phyloP scores from a whole-genome alignment of 2,113 vertebrate species.

The Pseudorasbora parva region DNA sequence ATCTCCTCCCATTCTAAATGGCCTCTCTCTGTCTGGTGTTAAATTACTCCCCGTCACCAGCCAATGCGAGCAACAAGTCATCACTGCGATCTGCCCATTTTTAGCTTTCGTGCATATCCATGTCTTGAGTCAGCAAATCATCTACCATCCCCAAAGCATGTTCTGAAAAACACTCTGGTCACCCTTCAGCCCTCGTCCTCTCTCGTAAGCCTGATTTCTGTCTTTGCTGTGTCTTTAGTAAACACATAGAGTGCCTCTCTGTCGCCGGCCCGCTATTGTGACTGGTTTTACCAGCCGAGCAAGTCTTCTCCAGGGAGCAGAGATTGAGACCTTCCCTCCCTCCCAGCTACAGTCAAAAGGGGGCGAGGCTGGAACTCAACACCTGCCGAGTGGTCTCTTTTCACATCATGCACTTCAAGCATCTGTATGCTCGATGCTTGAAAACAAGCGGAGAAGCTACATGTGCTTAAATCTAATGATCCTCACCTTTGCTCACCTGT shows the following conservation, averaged over 20 bases:
- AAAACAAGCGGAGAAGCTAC: not conserved
- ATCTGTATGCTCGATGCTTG: not conserved
- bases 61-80: not conserved
- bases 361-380: conserved; percentile 9
- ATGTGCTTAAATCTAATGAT: not conserved
- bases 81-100: not conserved
- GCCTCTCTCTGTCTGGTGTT: conserved; percentile 20
- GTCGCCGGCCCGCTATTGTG: conserved; percentile 13
- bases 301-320: conserved; percentile 52
- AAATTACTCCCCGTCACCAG: conserved; percentile 6
- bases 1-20: conserved; percentile 25
- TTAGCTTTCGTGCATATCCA: not conserved
- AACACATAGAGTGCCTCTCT: conserved; percentile 2
- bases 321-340: conserved; percentile 7
- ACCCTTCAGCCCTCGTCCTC: not conserved
- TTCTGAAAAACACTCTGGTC: not conserved
- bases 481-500: not conserved
- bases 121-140: not conserved
- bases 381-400: not conserved
- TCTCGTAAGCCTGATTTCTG: conserved; percentile 37
- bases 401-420: not conserved
- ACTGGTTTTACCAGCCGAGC: conserved; percentile 71
- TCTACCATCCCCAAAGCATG: not conserved
- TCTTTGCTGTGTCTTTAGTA: not conserved
- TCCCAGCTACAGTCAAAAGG: conserved; percentile 1